These are phyloP conservation scores for Xylocopa sonorina DNA, from an alignment of 1,140 invertebrate genomes.

Conservation along the genomic window DNA sequence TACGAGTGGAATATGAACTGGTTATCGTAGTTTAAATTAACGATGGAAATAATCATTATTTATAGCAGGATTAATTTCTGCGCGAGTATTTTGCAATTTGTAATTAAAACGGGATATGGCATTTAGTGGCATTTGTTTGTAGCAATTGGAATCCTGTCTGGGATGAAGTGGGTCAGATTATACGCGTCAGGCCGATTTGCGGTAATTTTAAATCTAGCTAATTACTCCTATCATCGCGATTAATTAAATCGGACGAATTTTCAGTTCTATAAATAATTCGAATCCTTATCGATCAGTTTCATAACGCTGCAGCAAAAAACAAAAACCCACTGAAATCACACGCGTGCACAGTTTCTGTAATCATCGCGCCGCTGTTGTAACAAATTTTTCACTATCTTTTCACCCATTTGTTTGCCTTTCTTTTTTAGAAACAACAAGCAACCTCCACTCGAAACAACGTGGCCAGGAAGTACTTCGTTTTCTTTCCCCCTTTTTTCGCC, in stretches of 20 bases:
- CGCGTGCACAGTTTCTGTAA: no score
- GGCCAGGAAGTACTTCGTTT: background rate
- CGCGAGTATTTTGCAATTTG: background rate
- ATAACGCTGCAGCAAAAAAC: no score
- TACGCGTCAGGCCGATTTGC: no score
- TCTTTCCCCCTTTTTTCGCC: background rate
- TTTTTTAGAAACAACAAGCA: background rate
- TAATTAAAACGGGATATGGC: background rate
- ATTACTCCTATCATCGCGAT: background rate
- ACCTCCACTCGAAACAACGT: background rate
- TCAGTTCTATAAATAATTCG: no score
- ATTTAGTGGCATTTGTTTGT: background rate
- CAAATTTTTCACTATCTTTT: background rate
- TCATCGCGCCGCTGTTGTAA: no score
- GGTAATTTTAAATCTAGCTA: background rate
- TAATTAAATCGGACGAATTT: background rate
- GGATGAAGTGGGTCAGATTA: background rate
- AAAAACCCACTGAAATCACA: no score
- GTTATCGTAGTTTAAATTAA: background rate
- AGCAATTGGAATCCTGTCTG: background rate
- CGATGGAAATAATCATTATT: background rate
- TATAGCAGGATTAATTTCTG: background rate
- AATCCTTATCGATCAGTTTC: no score
- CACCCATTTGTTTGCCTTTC: background rate
- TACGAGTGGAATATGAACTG: background rate